These are phyloP conservation scores for Callyntrura sp. DNA, from an alignment of 2,888 invertebrate species.

Conservation along the genomic window DNA sequence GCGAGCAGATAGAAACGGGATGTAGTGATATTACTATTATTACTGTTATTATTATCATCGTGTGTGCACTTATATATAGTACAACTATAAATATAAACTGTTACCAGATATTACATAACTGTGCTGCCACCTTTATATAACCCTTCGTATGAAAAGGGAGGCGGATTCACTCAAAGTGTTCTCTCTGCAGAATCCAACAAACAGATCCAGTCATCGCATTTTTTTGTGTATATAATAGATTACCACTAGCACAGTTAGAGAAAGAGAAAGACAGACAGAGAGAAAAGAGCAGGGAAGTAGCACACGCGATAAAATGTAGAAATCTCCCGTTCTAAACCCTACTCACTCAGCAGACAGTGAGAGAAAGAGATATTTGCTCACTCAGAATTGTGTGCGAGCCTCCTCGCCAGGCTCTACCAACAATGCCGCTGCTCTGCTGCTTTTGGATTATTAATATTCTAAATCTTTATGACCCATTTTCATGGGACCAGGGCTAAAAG, in stretches of 20 bases:
- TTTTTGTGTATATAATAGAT: background rate
- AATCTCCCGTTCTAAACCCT: conserved; percentile 10
- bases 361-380: conserved; percentile 19
- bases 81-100: conserved; percentile 28
- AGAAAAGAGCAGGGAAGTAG: background rate
- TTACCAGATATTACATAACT: background rate
- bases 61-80: conserved; percentile 21
- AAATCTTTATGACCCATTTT: conserved; percentile 77
- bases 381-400: conserved; percentile 25
- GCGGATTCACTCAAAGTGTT: conserved; percentile 10
- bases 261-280: background rate
- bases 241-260: too few relatives aligned
- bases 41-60: background rate
- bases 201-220: conserved; percentile 19
- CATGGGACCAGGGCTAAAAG: conserved; percentile 60
- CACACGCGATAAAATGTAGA: background rate
- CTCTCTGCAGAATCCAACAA: background rate
- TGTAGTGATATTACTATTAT: background rate
- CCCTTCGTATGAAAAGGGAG: background rate
- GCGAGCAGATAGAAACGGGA: conserved; percentile 10
- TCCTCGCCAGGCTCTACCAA: background rate
- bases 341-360: conserved; percentile 29
- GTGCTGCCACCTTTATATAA: background rate
- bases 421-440: conserved; percentile 41
- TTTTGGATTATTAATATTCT: conserved; percentile 76